Evolutionary conservation across 2,797 vertebrate genomes (phyloP).

Genomic region (Silurus aristotelis): DNA sequence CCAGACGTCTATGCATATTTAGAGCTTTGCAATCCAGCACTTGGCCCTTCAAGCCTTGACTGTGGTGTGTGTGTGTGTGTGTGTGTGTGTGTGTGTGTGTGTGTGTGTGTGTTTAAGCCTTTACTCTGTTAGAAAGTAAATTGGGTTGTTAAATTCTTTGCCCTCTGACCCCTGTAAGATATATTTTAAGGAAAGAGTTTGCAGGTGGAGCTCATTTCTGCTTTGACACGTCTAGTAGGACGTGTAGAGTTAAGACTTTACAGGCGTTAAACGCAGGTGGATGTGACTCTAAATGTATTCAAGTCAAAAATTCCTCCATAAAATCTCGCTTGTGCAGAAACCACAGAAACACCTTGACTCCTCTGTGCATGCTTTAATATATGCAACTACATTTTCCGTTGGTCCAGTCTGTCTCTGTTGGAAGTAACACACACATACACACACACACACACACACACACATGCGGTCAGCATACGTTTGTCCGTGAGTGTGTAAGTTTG

Average conservation of each 20-base stretch:
- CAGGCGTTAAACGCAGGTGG: conserved; percentile 34
- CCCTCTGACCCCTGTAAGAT: conserved; percentile 63
- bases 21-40: conserved; percentile 30
- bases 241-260: conserved; percentile 41
- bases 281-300: conserved; percentile 32
- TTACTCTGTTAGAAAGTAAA: conserved; percentile 63
- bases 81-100: conserved; percentile 26
- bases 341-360: not conserved
- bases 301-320: conserved; percentile 34
- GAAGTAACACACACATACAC: not conserved
- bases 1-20: conserved; percentile 69
- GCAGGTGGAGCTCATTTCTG: conserved; percentile 49
- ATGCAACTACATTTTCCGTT: conserved; percentile 5
- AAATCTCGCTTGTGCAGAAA: conserved; percentile 3
- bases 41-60: conserved; percentile 17
- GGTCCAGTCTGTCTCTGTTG: not conserved
- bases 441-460: not conserved
- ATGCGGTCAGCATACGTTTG: not conserved
- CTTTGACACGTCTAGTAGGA: conserved; percentile 44
- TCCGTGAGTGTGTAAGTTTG: conserved; percentile 12
- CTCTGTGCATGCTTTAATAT: conserved; percentile 4
- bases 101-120: conserved; percentile 43
- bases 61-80: conserved; percentile 25
- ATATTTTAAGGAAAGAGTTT: conserved; percentile 59
- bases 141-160: conserved; percentile 65